Conservation (phyloP, 2,113 vertebrate genomes). For the Myrmophylax atrothorax region DNA sequence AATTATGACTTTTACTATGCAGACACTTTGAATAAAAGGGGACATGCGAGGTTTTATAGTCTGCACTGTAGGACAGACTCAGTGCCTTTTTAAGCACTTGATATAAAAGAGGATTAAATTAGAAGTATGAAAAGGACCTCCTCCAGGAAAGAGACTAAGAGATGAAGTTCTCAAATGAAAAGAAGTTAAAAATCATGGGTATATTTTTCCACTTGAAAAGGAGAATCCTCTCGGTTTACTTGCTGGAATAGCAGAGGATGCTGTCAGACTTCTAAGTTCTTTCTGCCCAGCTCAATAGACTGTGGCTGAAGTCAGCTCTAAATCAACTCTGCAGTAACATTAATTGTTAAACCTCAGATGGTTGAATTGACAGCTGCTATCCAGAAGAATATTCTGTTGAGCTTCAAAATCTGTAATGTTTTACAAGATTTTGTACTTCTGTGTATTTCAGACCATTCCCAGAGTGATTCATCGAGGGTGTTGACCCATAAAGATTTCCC, state of each 20-base stretch:
- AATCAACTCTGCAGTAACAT: neutral
- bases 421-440: neutral
- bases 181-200: neutral
- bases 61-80: neutral
- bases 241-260: neutral
- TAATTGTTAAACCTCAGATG: neutral
- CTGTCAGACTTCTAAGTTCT: neutral
- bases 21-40: neutral
- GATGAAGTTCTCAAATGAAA: neutral
- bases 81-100: neutral
- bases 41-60: neutral
- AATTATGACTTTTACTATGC: neutral
- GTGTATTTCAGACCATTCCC: fast-evolving
- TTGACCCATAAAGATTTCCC: neutral
- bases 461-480: neutral
- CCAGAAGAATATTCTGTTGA: neutral
- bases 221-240: neutral
- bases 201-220: neutral
- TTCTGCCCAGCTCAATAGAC: neutral
- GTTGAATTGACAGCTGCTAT: neutral
- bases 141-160: neutral
- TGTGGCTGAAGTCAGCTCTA: neutral
- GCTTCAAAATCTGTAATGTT: neutral
- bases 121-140: neutral
- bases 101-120: neutral